phyloP scores from a whole-genome alignment of 2,113 vertebrate genomes.

The Albula glossodonta region DNA sequence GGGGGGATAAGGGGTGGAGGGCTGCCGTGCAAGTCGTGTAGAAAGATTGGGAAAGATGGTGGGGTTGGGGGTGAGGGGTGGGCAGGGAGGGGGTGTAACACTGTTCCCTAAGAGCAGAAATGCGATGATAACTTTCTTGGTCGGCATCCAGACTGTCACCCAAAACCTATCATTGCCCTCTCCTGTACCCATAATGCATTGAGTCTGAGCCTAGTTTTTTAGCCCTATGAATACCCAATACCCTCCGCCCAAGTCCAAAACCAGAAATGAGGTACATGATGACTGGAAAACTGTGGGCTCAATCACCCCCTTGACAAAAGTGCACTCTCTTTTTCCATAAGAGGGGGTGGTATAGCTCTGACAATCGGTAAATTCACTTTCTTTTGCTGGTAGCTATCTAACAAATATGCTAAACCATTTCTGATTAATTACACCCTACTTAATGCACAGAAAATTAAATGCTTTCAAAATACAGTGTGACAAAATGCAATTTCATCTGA shows the following conservation, averaged over 20 bases:
- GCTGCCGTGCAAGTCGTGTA: too few species aligned
- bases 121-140: slow-evolving; percentile 51
- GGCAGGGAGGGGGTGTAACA: slow-evolving; percentile 42
- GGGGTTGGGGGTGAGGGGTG: not conserved
- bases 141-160: not conserved
- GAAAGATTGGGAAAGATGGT: slow-evolving; percentile 24
- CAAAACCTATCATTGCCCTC: not conserved
- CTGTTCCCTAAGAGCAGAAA: slow-evolving; percentile 43
- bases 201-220: not conserved
- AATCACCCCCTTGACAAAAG: not conserved
- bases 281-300: not conserved
- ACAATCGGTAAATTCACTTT: not conserved
- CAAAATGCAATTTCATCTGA: not conserved
- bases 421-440: not conserved
- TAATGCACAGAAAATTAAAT: not conserved
- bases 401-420: not conserved
- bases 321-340: not conserved
- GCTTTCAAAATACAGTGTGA: not conserved
- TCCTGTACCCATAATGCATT: not conserved
- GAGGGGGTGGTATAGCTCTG: not conserved
- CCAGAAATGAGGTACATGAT: too few species aligned
- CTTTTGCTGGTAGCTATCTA: not conserved
- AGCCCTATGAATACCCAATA: not conserved
- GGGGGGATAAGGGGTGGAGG: not conserved
- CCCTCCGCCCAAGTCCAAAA: too few species aligned